These are phyloP conservation scores for Heliornis fulica DNA, from an alignment of 2,113 vertebrate species.

Conservation along the genomic window DNA sequence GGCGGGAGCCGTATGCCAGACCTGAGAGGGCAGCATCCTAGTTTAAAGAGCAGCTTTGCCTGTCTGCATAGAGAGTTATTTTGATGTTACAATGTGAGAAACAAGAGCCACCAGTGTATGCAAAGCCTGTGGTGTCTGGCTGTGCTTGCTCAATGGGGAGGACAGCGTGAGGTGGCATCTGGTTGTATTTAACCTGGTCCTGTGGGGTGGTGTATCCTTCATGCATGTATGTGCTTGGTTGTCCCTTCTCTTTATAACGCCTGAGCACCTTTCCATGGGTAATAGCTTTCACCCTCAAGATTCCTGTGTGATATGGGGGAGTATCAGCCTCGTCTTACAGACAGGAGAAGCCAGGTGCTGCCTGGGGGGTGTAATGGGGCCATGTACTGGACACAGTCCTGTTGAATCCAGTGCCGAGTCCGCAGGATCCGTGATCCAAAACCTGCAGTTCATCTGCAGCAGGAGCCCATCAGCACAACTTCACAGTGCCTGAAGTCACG, in stretches of 20 bases:
- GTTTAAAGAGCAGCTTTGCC: neutral
- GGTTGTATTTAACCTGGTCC: neutral
- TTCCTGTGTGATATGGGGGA: accelerated
- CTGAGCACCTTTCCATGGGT: neutral
- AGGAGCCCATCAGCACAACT: neutral
- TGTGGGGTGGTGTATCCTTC: neutral
- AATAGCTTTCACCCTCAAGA: neutral
- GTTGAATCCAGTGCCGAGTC: neutral
- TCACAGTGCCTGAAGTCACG: neutral
- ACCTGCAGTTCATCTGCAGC: neutral
- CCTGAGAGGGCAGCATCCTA: neutral
- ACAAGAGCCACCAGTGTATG: neutral
- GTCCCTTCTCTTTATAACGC: neutral
- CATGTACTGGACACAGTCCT: neutral
- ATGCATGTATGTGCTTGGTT: neutral
- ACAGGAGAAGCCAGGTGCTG: neutral
- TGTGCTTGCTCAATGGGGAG: neutral
- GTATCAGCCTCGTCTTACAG: neutral
- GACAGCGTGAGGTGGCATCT: neutral
- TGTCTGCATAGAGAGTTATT: neutral
- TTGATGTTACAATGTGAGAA: neutral
- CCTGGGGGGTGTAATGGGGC: neutral
- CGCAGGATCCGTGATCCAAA: neutral
- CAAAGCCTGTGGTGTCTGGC: neutral
- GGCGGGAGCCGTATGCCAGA: neutral